Evolutionary conservation across 2,888 invertebrate genomes (phyloP), one percentile per base, ranked within the genome.

Genomic region (Lycophotia porphyrea): DNA sequence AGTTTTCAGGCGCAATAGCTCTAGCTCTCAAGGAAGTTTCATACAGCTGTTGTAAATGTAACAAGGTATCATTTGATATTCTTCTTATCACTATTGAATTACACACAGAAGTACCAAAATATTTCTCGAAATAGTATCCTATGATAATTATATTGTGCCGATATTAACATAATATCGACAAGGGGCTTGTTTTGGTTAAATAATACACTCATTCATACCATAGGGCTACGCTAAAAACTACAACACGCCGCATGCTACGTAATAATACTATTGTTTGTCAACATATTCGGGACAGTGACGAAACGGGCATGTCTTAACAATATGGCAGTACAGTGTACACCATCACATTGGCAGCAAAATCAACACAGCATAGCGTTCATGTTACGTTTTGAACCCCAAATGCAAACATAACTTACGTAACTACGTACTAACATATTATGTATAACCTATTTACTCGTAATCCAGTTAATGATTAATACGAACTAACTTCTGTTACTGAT

Each of bases 401-500:
- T 49, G 1, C 42, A 65, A 36, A 61, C 27, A 44, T 60, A 55
- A 42, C 9, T 44, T 69, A 68, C 52, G 31, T 31, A 47, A 60
- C n/a, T 36, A 63, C 49, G 18, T 58, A 18, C 52, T 55, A 21
- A 27, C 18, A 42, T 61, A 60, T 55, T 52, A 77, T 72, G 5
- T 27, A 52, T 21, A 34, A 55, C 5, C 42, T n/a, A 71, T 58
- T 39, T 52, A 66, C 34, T 34, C 60, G 39, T 71, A 39, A 18
- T 61, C 49, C 5, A 67, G 75, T 80, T 31, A 58, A 66, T 70
- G 24, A 66, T 70, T 52, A 49, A 60, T n/a, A 66, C 66, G 4
- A 31, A 15, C 31, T 42, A 64, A 65, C 68, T 84, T 76, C 21
- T 58, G 67, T 49, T 60, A 58, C 65, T 77, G 58, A 82, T 60